phyloP scores from a whole-genome alignment of 2,113 vertebrate genomes.

The Balaeniceps rex region DNA sequence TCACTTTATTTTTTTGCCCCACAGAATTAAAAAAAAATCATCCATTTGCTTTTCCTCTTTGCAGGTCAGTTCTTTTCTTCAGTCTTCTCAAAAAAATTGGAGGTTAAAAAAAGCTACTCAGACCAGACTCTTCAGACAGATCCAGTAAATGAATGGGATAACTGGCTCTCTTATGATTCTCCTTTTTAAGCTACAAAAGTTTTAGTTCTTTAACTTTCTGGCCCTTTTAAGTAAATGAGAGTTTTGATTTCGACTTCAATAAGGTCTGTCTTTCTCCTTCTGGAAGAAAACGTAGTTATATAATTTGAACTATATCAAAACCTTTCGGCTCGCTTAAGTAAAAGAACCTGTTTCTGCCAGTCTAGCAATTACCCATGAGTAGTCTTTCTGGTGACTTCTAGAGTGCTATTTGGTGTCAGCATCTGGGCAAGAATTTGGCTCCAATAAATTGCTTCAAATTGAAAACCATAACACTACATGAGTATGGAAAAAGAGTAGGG shows the following conservation, averaged over 20 bases:
- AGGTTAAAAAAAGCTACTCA: neutral
- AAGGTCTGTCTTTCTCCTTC: neutral
- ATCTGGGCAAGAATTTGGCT: neutral
- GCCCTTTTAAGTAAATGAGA: neutral
- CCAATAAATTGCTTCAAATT: neutral
- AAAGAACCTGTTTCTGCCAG: neutral
- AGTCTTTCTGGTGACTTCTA: neutral
- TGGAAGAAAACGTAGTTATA: neutral
- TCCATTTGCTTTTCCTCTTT: neutral
- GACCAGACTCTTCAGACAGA: neutral
- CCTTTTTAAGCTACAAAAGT: neutral
- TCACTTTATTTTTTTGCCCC: neutral
- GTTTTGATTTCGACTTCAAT: slow-evolving; percentile 29
- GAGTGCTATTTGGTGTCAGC: neutral
- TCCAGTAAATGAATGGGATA: neutral
- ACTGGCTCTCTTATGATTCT: neutral
- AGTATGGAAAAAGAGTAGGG: neutral
- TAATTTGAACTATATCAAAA: neutral
- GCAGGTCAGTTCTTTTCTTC: neutral
- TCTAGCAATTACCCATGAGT: neutral
- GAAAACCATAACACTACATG: neutral
- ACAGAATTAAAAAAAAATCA: neutral
- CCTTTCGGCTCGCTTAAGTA: neutral
- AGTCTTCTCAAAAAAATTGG: neutral
- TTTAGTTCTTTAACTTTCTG: neutral